Evolutionary conservation across 2,113 vertebrate genomes (phyloP).

Genomic region (Astur gentilis): DNA sequence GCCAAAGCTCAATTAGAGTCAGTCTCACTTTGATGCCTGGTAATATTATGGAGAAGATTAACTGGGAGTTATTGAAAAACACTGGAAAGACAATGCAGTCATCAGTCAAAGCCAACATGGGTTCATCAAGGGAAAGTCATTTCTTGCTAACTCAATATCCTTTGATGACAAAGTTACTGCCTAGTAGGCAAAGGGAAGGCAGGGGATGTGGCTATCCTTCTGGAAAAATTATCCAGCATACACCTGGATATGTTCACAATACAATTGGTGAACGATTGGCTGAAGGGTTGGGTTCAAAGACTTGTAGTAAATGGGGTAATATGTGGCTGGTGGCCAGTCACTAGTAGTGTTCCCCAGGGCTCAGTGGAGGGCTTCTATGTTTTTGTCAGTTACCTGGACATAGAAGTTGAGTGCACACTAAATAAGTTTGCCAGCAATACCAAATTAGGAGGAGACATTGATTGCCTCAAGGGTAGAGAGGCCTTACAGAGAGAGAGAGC

Average conservation of each 20-base stretch:
- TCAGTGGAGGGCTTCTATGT: neutral
- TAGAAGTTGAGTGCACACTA: neutral
- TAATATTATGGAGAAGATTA: neutral
- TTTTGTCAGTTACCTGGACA: neutral
- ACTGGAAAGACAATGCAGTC: neutral
- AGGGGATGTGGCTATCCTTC: accelerated
- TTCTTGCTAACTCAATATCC: neutral
- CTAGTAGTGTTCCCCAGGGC: neutral
- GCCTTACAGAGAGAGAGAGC: neutral
- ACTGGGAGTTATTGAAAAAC: neutral
- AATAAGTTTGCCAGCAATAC: neutral
- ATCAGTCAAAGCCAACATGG: neutral
- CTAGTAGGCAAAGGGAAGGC: neutral
- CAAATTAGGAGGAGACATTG: neutral
- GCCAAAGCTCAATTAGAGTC: neutral
- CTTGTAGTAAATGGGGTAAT: neutral
- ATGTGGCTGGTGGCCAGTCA: neutral
- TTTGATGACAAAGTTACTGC: neutral
- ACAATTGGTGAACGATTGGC: neutral
- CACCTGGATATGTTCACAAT: neutral
- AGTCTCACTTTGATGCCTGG: neutral
- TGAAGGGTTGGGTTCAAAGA: neutral
- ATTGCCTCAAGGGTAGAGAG: neutral
- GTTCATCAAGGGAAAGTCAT: neutral
- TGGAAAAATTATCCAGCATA: neutral